Evolutionary conservation across 1,140 invertebrate genomes (phyloP), one percentile per base, ranked within the genome.

Genomic region (Eufriesea mexicana): DNA sequence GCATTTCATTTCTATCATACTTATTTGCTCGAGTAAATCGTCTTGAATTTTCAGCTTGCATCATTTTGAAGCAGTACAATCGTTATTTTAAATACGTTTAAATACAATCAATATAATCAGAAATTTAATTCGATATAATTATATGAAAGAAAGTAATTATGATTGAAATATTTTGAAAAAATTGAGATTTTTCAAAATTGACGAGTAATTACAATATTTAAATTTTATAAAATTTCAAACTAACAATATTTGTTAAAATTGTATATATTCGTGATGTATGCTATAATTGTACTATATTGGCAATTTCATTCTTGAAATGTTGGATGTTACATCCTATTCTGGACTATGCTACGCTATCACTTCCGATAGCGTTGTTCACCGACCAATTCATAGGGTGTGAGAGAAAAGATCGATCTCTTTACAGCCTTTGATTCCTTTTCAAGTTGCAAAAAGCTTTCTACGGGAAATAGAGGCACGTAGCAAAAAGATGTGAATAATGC

Each of bases 391-490:
- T 47, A 73, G 61, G 42, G 61, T 16, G 55, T 23, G 68, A 75
- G 64, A 79, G 75, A 86, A 85, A 86, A 90, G 86, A 70, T 66
- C 82, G 74, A 77, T 90, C 77, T 79, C 84, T 89, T 89, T 83
- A 59, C 68, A 66, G 51, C 67, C 84, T 75, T 79, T 72, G 74
- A 76, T 68, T 86, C 59, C n/a, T 80, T 88, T 84, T 76, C 82
- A 78, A 81, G 59, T 76, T 64, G 78, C 85, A 86, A 89, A 90
- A 89, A 86, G 87, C 87, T 82, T 89, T 88, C 70, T 59, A 78
- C 57, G 16, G 76, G 67, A 76, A 86, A 79, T 76, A 47, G 66
- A 42, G 47, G 49, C 76, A 66, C 67, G 81, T 75, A 72, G 59
- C 70, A 85, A 75, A 64, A 77, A 51, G 59, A 73, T 79, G 57